phyloP scores from a whole-genome alignment of 1,140 invertebrate genomes.

The Colletes gigas region DNA sequence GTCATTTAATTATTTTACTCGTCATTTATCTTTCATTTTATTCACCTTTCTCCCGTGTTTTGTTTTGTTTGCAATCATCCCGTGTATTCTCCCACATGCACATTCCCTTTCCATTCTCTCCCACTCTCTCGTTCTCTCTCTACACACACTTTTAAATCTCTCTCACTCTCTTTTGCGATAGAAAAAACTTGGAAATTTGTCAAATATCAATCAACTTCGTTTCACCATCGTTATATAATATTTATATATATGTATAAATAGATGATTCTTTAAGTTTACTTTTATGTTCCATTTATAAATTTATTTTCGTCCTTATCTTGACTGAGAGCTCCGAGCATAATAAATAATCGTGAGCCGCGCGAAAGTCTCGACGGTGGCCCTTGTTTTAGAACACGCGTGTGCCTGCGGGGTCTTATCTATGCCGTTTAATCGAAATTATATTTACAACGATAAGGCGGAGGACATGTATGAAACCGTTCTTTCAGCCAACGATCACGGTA shows the following conservation, averaged over 20 bases:
- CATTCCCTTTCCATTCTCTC: slow-evolving; percentile 42
- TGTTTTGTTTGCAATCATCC: slow-evolving; percentile 53
- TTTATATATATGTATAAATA: slow-evolving; percentile 71
- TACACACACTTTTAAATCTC: background rate
- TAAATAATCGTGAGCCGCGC: slow-evolving; percentile 64
- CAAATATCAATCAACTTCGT: slow-evolving; percentile 55
- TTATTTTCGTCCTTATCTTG: slow-evolving; percentile 51
- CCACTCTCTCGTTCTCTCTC: slow-evolving; percentile 4
- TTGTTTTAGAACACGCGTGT: slow-evolving; percentile 9
- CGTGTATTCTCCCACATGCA: slow-evolving; percentile 52
- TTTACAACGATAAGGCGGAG: slow-evolving; percentile 45
- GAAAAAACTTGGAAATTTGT: slow-evolving; percentile 67
- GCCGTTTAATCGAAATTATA: slow-evolving; percentile 22
- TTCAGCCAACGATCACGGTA: slow-evolving; percentile 33
- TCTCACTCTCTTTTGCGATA: slow-evolving; percentile 50
- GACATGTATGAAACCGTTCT: slow-evolving; percentile 1
- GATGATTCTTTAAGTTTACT: slow-evolving; percentile 59
- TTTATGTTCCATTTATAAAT: slow-evolving; percentile 58
- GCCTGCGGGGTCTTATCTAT: background rate
- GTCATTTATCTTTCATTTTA: slow-evolving; percentile 48
- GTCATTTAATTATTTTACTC: slow-evolving; percentile 59
- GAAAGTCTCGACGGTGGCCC: slow-evolving; percentile 49
- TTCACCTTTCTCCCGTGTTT: slow-evolving; percentile 41
- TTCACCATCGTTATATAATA: slow-evolving; percentile 62
- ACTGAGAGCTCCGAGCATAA: slow-evolving; percentile 61